Base-by-base conservation (phyloP, 2,797 vertebrate genomes). In the Oreochromis grahami region DNA sequence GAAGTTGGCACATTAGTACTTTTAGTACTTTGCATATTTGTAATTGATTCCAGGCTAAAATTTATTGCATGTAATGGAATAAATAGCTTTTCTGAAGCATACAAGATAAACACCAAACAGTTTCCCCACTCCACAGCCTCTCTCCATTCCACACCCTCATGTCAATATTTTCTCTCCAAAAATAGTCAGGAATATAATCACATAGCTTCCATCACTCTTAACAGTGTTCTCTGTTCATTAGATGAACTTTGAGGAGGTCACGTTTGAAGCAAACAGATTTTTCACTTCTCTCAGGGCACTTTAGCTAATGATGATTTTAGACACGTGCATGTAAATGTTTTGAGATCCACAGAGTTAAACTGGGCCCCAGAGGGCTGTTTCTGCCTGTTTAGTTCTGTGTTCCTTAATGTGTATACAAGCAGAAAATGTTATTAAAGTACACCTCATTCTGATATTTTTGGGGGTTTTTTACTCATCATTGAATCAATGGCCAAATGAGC, bases 111-210 rank as follows among this genome's bases (percentile, higher is more conserved):
- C 24, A 50, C 15, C 26, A 76, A 72, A 72, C 38, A 8, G 7
- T 63, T 58, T 82, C 55, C 50, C 41, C 4, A 32, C 79, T 82
- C 50, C 8, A 8, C 83, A 48, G 36, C 34, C 38, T 41, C 41
- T 70, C 29, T 32, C 58, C 8, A 4, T 26, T 55, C 56, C 19
- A 10, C 41, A 70, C 56, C 65, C 36, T 56, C 13, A 43, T 83
- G 60, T 87, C 79, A 87, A 78, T 81, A 65, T 84, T 87, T 87
- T 80, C 70, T 48, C 38, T 85, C 78, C 60, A 77, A 50, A 84
- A 88, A 90, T 77, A 84, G 50, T 68, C 76, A 52, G 17, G 36
- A 36, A 78, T 50, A 29, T 19, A 76, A 85, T 56, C 38, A 32
- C 43, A 51, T 5, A 5, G 41, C 68, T 50, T 72, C 60, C 65